Percentiles rank a stretch among this genome's conserved stretches.
Evolutionary conservation across 1,140 invertebrate genomes (phyloP).

Genomic region (Drosophila obscura): DNA sequence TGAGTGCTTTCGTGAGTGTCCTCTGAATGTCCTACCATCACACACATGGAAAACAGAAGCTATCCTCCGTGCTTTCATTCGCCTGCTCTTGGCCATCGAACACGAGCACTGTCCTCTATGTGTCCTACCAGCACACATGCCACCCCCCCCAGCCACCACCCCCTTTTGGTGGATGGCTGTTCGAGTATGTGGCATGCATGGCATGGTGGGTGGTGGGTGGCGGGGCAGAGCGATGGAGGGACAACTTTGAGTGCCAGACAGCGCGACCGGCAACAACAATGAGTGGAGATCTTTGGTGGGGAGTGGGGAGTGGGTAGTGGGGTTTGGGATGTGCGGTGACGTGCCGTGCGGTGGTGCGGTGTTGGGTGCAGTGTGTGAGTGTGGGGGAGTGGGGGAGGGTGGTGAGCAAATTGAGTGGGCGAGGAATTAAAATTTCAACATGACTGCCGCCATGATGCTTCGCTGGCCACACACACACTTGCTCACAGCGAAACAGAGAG

Average conservation of each 20-base stretch:
- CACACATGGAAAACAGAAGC: no score
- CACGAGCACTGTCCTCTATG: constrained; percentile 50
- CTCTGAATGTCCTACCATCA: no score
- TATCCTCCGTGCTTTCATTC: constrained; percentile 9
- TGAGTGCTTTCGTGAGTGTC: no score
- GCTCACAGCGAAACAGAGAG: background rate
- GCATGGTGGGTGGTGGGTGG: constrained; percentile 31
- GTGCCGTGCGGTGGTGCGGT: background rate
- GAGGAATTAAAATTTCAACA: constrained; percentile 81
- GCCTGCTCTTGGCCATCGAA: constrained; percentile 36
- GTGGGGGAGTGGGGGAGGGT: background rate
- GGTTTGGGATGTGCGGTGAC: no score
- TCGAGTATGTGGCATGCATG: constrained; percentile 15
- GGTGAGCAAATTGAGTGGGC: constrained; percentile 74
- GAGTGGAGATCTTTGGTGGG: background rate
- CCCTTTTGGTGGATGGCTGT: constrained; percentile 5
- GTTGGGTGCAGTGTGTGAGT: background rate
- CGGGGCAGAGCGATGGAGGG: constrained; percentile 28
- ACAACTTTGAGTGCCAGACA: constrained; percentile 78
- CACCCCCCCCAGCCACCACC: background rate
- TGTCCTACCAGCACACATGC: constrained; percentile 24
- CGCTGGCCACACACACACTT: constrained; percentile 64
- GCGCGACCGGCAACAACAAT: constrained; percentile 60
- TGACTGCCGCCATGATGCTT: constrained; percentile 78
- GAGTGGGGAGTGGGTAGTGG: constrained; percentile 4